These are phyloP conservation scores for Yponomeuta malinellus DNA, from an alignment of 2,888 invertebrate genomes.

Conservation along the genomic window DNA sequence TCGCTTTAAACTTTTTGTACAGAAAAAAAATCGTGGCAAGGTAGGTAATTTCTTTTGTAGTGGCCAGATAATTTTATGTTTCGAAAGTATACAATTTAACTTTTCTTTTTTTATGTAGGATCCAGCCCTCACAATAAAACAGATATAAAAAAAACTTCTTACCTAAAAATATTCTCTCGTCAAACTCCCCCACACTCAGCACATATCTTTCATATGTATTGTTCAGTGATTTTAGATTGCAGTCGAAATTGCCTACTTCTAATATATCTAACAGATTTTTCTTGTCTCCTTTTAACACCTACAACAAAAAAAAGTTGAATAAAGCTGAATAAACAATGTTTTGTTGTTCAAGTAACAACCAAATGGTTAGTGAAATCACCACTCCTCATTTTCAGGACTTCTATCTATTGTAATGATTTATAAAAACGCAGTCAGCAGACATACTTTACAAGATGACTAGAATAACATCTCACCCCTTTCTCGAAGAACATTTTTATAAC, in stretches of 20 bases:
- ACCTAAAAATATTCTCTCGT: slow-evolving; percentile 96
- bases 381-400: too few species aligned
- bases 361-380: too few species aligned
- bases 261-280: slow-evolving; percentile 84
- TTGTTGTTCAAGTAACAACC: too few species aligned
- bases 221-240: slow-evolving; percentile 89
- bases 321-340: neutral
- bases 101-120: too few species aligned
- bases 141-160: slow-evolving; percentile 38
- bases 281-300: slow-evolving; percentile 84
- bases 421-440: too few species aligned
- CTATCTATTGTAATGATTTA: too few species aligned
- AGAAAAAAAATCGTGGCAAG: too few species aligned
- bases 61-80: too few species aligned
- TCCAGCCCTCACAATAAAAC: neutral
- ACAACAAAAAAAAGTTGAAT: slow-evolving; percentile 28
- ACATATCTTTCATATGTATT: slow-evolving; percentile 94
- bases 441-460: neutral
- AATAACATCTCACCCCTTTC: slow-evolving; percentile 69
- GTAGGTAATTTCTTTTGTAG: too few species aligned
- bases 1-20: too few species aligned
- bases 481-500: slow-evolving; percentile 86
- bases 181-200: slow-evolving; percentile 93
- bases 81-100: too few species aligned
- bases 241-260: slow-evolving; percentile 87